phyloP scores from a whole-genome alignment of 2,113 vertebrate species.

The Orthonyx spaldingii region DNA sequence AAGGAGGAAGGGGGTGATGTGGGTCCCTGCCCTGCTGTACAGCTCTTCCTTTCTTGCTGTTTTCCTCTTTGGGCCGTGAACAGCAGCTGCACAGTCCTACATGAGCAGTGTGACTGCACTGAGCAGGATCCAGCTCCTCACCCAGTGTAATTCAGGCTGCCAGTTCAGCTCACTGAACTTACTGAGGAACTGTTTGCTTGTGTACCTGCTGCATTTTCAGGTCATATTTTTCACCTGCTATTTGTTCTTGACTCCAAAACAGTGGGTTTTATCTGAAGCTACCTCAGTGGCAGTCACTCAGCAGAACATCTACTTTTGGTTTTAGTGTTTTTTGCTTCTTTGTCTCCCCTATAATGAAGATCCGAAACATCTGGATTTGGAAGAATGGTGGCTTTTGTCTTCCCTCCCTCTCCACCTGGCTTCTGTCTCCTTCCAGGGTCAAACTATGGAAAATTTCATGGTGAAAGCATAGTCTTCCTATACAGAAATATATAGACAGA shows the following conservation, averaged over 20 bases:
- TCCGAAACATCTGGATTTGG: not conserved
- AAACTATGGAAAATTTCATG: not conserved
- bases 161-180: rapidly evolving
- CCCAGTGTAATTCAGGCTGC: not conserved
- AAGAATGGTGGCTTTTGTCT: not conserved
- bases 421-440: not conserved
- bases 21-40: not conserved
- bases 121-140: not conserved
- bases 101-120: not conserved
- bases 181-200: not conserved
- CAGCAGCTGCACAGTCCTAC: not conserved
- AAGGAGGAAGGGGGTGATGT: not conserved
- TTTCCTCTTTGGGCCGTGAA: not conserved
- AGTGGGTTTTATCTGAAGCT: not conserved
- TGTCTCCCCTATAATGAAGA: not conserved
- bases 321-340: not conserved
- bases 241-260: not conserved
- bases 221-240: not conserved
- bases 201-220: not conserved
- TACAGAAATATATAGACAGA: not conserved
- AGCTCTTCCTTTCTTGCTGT: not conserved
- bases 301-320: not conserved
- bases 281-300: not conserved
- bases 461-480: not conserved
- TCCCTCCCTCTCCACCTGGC: rapidly evolving